Evolutionary conservation across 2,888 invertebrate species (phyloP).

Genomic region (Drosophila mimica): DNA sequence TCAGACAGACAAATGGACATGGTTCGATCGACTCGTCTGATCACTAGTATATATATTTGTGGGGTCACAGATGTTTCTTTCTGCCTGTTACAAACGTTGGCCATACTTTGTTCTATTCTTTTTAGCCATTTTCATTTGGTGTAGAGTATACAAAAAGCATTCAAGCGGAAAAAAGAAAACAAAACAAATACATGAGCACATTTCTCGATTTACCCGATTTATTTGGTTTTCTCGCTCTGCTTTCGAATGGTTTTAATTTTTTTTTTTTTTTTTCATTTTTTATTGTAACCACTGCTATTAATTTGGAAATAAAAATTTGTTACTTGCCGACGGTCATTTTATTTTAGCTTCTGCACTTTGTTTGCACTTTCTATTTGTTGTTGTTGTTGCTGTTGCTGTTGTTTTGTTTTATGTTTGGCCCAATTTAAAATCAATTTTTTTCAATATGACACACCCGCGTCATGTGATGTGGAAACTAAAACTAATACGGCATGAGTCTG

Average conservation of each 20-base stretch:
- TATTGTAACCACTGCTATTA: constrained; percentile 67
- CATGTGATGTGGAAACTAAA: constrained; percentile 76
- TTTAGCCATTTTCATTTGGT: not conserved
- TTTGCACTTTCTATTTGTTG: constrained; percentile 36
- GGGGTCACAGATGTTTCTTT: not conserved
- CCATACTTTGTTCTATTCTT: not conserved
- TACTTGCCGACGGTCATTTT: constrained; percentile 67
- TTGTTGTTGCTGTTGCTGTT: constrained; percentile 13
- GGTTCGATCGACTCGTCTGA: not conserved
- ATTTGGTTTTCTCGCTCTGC: constrained; percentile 7
- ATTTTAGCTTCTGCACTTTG: constrained; percentile 47
- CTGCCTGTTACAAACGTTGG: not conserved
- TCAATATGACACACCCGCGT: constrained; percentile 75
- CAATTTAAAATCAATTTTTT: constrained; percentile 75
- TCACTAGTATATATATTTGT: not conserved
- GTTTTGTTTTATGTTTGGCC: constrained; percentile 54
- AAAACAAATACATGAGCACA: constrained; percentile 11
- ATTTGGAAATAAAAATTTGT: constrained; percentile 66
- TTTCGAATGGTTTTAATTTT: constrained; percentile 4
- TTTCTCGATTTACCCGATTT: constrained; percentile 17
- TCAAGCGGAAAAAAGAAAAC: not conserved
- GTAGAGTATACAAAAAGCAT: not conserved
- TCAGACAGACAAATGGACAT: not conserved
- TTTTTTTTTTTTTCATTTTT: constrained; percentile 8
- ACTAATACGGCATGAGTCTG: constrained; percentile 60